Evolutionary conservation across 2,888 invertebrate species (phyloP).

Genomic region (Catocala fraxini): DNA sequence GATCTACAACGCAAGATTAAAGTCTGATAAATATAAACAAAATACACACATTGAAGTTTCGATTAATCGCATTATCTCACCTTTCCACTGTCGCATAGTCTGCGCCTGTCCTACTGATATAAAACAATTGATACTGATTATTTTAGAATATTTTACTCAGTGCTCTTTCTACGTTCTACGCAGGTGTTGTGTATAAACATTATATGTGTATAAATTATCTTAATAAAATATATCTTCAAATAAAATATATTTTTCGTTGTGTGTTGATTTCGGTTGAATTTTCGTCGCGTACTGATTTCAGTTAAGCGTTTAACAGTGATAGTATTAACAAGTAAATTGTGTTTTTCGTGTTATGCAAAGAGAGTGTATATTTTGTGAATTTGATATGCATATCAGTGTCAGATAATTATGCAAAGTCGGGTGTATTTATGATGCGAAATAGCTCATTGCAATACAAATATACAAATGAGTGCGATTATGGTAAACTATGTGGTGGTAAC

Average conservation of each 20-base stretch:
- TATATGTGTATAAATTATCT: slow-evolving; percentile 4
- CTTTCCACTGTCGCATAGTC: slow-evolving; percentile 29
- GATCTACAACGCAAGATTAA: too few relatives aligned
- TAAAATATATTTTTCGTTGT: slow-evolving; percentile 11
- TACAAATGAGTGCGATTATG: slow-evolving; percentile 16
- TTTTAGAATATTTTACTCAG: slow-evolving; percentile 45
- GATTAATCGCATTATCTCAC: slow-evolving; percentile 21
- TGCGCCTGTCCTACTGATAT: slow-evolving; percentile 45
- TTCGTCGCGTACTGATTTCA: neutral
- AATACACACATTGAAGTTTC: neutral
- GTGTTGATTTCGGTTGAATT: slow-evolving; percentile 41
- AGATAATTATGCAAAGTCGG: slow-evolving; percentile 33
- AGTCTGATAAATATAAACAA: neutral
- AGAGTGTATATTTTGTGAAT: slow-evolving; percentile 24
- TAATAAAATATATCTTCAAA: neutral
- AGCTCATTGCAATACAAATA: slow-evolving; percentile 26
- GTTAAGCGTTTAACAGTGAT: slow-evolving; percentile 32
- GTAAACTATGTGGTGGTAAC: slow-evolving; percentile 21
- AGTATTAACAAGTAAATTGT: slow-evolving; percentile 33
- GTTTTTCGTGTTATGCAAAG: slow-evolving; percentile 39
- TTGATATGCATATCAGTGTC: slow-evolving; percentile 26
- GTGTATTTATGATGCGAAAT: slow-evolving; percentile 22
- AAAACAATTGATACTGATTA: slow-evolving; percentile 52
- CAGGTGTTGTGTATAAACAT: slow-evolving; percentile 32
- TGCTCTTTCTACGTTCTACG: slow-evolving; percentile 39